Percentiles rank a stretch among this genome's conserved stretches.
Evolutionary conservation across 1,140 invertebrate species (phyloP).

Genomic region (Aporrectodea caliginosa): DNA sequence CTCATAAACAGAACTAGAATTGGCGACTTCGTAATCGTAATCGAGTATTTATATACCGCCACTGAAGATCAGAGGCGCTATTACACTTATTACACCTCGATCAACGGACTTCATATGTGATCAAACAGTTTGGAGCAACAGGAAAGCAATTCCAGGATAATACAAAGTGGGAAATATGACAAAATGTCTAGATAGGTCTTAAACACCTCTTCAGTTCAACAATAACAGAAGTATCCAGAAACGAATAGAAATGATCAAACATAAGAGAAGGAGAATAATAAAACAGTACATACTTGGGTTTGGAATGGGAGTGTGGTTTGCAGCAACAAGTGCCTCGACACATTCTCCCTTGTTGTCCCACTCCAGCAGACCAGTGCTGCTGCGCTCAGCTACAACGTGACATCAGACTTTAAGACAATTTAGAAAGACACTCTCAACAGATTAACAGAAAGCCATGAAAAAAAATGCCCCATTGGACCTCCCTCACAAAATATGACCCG

Average conservation of each 20-base stretch:
- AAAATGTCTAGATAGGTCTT: background rate
- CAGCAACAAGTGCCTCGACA: slow-evolving; percentile 89
- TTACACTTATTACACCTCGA: no score
- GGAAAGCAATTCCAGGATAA: background rate
- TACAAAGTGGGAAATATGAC: background rate
- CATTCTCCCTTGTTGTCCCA: slow-evolving; percentile 86
- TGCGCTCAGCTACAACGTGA: slow-evolving; percentile 59
- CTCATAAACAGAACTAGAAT: background rate
- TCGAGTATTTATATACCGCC: no score
- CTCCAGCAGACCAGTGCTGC: slow-evolving; percentile 87
- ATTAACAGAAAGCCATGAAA: no score
- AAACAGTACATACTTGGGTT: slow-evolving; percentile 68
- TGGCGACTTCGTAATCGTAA: no score
- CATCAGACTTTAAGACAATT: no score
- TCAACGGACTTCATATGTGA: no score
- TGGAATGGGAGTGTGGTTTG: slow-evolving; percentile 91
- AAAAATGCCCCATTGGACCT: no score
- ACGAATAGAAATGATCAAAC: background rate
- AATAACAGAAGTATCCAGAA: background rate
- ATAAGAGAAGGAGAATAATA: no score
- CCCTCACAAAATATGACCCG: no score
- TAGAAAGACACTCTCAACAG: no score
- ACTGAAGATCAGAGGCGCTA: no score
- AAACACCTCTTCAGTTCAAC: background rate
- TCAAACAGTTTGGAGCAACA: no score